Conservation (phyloP, 2,113 vertebrate species). For the Tachysurus vachellii region DNA sequence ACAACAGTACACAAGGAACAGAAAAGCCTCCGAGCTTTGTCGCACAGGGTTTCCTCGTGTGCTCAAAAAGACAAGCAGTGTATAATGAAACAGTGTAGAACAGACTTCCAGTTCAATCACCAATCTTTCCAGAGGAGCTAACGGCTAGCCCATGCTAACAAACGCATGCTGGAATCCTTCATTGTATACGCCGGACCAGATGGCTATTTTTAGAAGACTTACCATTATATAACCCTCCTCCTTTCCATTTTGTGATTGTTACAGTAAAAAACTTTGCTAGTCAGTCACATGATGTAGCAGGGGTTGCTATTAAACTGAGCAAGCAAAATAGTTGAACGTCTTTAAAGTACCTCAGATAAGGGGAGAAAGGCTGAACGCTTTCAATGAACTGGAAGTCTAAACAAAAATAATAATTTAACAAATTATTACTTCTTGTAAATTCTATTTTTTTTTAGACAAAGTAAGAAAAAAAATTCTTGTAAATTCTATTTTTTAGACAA, state of each 20-base stretch:
- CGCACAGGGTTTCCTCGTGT: constrained; percentile 33
- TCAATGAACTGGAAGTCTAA: too few relatives aligned
- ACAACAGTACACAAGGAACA: constrained; percentile 42
- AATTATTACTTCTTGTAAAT: too few relatives aligned
- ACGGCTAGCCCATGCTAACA: neutral
- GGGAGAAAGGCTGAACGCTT: neutral
- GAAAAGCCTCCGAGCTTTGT: constrained; percentile 33
- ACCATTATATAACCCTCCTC: constrained; percentile 49
- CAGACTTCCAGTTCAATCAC: neutral
- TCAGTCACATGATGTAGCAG: constrained; percentile 27
- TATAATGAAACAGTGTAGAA: neutral
- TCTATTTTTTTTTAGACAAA: neutral
- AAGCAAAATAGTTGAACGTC: neutral
- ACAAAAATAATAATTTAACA: too few relatives aligned
- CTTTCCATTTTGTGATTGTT: constrained; percentile 28
- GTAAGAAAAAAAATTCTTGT: neutral
- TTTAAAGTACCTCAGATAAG: neutral
- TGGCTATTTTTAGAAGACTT: neutral
- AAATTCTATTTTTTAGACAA: too few relatives aligned
- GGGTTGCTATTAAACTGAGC: neutral
- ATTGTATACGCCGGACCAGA: neutral
- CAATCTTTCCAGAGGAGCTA: neutral
- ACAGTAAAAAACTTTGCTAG: neutral
- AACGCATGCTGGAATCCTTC: neutral
- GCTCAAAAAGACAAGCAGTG: neutral